Conservation (phyloP, 2,797 vertebrate genomes). For the Acanthurus leucopareius region DNA sequence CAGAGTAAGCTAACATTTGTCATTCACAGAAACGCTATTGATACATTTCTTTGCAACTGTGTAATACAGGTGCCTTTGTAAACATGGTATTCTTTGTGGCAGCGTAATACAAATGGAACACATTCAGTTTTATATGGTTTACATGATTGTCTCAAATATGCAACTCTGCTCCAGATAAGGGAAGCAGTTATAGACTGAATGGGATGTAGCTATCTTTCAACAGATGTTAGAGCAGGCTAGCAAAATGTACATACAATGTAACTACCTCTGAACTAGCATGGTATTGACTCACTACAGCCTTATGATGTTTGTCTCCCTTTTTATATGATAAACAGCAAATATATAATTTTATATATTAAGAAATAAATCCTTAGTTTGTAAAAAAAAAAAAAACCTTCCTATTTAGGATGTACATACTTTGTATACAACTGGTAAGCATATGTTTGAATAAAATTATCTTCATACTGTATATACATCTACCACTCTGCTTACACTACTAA, state of each 20-base stretch:
- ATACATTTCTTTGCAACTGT: constrained; percentile 51
- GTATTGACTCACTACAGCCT: constrained; percentile 83
- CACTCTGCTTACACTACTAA: constrained; percentile 26
- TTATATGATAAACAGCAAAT: constrained; percentile 84
- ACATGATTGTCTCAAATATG: constrained; percentile 64
- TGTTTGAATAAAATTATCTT: constrained; percentile 86
- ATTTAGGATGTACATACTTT: constrained; percentile 90
- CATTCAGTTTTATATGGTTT: constrained; percentile 64
- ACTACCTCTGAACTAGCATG: constrained; percentile 91
- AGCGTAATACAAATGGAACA: constrained; percentile 56
- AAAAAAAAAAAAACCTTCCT: constrained; percentile 67
- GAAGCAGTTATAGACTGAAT: constrained; percentile 63
- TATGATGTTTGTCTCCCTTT: constrained; percentile 82
- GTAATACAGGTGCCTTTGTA: constrained; percentile 14
- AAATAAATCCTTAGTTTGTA: constrained; percentile 86
- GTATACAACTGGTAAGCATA: constrained; percentile 83
- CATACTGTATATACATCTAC: constrained; percentile 60
- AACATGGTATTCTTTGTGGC: constrained; percentile 42
- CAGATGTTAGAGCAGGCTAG: constrained; percentile 79
- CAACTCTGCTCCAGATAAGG: constrained; percentile 50
- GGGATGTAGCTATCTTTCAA: constrained; percentile 72
- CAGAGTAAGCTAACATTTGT: constrained; percentile 74
- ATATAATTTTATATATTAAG: constrained; percentile 85
- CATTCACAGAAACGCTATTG: constrained; percentile 33
- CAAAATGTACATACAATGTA: constrained; percentile 86